A percentile compares a stretch with the other conserved stretches of the same genome.
These are phyloP conservation scores for Apis cerana DNA, from an alignment of 1,140 invertebrate species.

Conservation along the genomic window DNA sequence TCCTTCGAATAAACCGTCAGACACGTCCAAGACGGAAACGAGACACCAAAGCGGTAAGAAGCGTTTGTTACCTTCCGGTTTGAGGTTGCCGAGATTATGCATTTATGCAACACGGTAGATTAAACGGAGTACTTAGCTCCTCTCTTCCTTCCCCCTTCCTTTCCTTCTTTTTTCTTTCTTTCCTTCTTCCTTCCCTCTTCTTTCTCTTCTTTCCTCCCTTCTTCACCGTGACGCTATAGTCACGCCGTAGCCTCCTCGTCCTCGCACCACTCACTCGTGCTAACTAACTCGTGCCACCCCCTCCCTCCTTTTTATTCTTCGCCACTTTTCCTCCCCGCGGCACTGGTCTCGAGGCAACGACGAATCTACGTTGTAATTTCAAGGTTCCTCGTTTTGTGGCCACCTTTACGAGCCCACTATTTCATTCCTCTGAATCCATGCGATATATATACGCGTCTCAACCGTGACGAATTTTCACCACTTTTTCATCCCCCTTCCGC, in stretches of 20 bases:
- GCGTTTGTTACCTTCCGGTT: constrained; percentile 51
- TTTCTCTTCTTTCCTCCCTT: too few species aligned
- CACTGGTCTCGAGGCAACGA: not conserved
- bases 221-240: constrained; percentile 1
- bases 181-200: not conserved
- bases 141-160: not conserved
- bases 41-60: constrained; percentile 41
- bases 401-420: constrained; percentile 45
- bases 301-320: constrained; percentile 25
- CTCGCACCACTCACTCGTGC: constrained; percentile 17
- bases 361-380: constrained; percentile 45
- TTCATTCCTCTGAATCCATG: constrained; percentile 57
- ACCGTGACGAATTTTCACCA: constrained; percentile 1
- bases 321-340: constrained; percentile 2
- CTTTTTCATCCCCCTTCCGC: constrained; percentile 19
- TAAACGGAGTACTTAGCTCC: constrained; percentile 63
- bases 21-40: constrained; percentile 7
- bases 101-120: constrained; percentile 71
- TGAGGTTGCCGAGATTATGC: constrained; percentile 62
- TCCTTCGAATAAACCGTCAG: not conserved
- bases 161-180: not conserved
- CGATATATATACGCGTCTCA: not conserved
- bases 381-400: constrained; percentile 33
- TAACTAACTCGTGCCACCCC: constrained; percentile 22
- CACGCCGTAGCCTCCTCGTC: not conserved